Evolutionary conservation across 2,797 vertebrate species (phyloP), one percentile per base, ranked within the genome.

Genomic region (Anabacerthia variegaticeps): DNA sequence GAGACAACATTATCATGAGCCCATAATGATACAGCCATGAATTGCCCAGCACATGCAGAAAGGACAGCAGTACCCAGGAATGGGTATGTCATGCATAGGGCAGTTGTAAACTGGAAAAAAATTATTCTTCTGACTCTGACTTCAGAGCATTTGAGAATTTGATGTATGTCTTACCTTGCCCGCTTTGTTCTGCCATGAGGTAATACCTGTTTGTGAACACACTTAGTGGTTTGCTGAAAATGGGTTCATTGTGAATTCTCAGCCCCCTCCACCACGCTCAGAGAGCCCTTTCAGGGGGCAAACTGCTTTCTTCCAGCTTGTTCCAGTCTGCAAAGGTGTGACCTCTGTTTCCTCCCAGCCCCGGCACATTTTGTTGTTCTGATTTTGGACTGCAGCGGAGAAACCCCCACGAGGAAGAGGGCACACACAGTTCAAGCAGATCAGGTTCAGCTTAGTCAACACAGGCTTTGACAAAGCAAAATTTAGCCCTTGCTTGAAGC

Each of bases 151-250:
- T 20, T 41, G 75, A 52, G 52, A 59, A 44, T 76, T 74, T 56
- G 23, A 20, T 21, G 16, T 32, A 5, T 20, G 19, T 59, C 44
- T 34, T 80, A 4, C 32, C 66, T 67, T 75, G 34, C 30, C 44
- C 39, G 17, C 49, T 63, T 66, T 0, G 0, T 69, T 15, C 48
- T 0, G 0, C 20, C 2, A 2, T 63, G 36, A 62, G 48, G 12
- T 26, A 32, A 49, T 5, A 75, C 16, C 16, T 92, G 27, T 59
- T 61, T 8, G 6, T 2, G 15, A 75, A 62, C 36, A 44, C 30
- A 36, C 39, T 59, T 28, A 61, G 39, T n/a, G 24, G 9, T 37
- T 44, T 80, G 39, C 17, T 34, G 34, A 52, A 79, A 68, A 34
- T 19, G 7, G 61, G 43, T 43, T 59, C 32, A 2, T 49, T 37